A percentile compares a stretch with the other conserved stretches of the same genome.
phyloP scores from a whole-genome alignment of 1,140 invertebrate species.

The Gerris buenoi region DNA sequence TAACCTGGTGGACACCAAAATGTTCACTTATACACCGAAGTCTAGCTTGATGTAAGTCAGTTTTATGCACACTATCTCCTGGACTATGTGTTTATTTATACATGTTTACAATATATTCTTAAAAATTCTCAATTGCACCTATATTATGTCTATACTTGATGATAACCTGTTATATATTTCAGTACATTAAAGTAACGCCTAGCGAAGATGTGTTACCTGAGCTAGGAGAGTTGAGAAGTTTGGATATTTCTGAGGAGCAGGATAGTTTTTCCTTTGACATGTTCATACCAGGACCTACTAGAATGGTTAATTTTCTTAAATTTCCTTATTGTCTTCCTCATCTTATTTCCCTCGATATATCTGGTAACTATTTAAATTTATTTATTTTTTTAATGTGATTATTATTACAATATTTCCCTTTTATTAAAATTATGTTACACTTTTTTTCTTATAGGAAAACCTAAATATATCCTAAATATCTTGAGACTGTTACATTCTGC shows the following conservation, averaged over 20 bases:
- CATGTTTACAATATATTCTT: too few species aligned
- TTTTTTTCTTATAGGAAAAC: too few species aligned
- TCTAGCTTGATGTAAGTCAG: too few species aligned
- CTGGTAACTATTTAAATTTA: constrained; percentile 33
- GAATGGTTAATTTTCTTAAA: constrained; percentile 36
- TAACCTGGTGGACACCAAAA: too few species aligned
- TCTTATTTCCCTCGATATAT: constrained; percentile 50
- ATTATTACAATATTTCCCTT: neutral
- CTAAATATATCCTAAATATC: too few species aligned
- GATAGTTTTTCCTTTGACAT: constrained; percentile 34
- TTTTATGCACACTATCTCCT: too few species aligned
- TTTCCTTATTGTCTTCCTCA: constrained; percentile 39
- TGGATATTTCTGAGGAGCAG: constrained; percentile 50
- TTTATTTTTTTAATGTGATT: neutral
- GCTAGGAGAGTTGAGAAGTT: constrained; percentile 39
- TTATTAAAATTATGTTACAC: too few species aligned
- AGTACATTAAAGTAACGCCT: constrained; percentile 32
- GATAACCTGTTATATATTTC: constrained; percentile 9
- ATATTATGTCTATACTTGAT: too few species aligned
- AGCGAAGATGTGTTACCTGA: constrained; percentile 36
- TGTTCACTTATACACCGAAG: too few species aligned
- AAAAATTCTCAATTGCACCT: too few species aligned
- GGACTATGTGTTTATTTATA: too few species aligned
- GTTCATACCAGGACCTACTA: constrained; percentile 29
- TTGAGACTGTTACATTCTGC: too few species aligned